A percentile compares a stretch with the other conserved stretches of the same genome.
These are phyloP conservation scores for Epizoanthus stellaris DNA, from an alignment of 92 coral and sea anemone genomes.

Conservation along the genomic window DNA sequence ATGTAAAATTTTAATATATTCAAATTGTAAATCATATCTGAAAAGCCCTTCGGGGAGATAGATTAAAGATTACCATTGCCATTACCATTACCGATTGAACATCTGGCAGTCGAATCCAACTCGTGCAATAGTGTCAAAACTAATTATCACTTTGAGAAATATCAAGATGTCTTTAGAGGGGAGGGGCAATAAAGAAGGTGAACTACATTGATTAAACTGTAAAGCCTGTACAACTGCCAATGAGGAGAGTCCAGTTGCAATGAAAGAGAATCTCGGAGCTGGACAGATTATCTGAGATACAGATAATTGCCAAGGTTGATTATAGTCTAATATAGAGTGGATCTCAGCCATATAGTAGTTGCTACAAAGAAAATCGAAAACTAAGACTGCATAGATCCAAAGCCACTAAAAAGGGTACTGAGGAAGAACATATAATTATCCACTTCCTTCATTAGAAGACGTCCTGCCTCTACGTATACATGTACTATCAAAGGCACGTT, in stretches of 20 bases:
- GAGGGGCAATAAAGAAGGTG: slow-evolving; percentile 44
- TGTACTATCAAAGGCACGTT: slow-evolving; percentile 46
- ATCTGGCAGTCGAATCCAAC: slow-evolving; percentile 4
- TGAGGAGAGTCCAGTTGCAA: slow-evolving; percentile 46
- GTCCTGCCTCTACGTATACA: slow-evolving; percentile 42
- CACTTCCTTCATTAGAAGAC: slow-evolving; percentile 26
- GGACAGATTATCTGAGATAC: slow-evolving; percentile 24
- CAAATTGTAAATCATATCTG: no score
- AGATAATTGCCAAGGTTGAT: slow-evolving; percentile 51
- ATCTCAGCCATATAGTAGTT: slow-evolving; percentile 60
- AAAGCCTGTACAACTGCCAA: slow-evolving; percentile 46
- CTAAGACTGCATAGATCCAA: slow-evolving; percentile 66
- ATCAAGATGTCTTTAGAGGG: slow-evolving; percentile 32
- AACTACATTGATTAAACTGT: slow-evolving; percentile 42
- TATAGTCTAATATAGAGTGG: slow-evolving; percentile 58
- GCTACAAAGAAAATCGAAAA: slow-evolving; percentile 56
- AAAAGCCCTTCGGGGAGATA: no score
- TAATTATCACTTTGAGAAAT: slow-evolving; percentile 13
- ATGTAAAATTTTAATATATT: no score
- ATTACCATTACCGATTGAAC: no score
- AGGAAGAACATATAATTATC: neutral
- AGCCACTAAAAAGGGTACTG: slow-evolving; percentile 65
- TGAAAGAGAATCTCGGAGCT: slow-evolving; percentile 51
- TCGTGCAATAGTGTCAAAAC: slow-evolving; percentile 13
- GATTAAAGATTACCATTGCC: no score